A percentile compares a stretch with the other conserved stretches of the same genome.
Evolutionary conservation across 2,113 vertebrate species (phyloP).

Genomic region (Porphyrio hochstetteri): DNA sequence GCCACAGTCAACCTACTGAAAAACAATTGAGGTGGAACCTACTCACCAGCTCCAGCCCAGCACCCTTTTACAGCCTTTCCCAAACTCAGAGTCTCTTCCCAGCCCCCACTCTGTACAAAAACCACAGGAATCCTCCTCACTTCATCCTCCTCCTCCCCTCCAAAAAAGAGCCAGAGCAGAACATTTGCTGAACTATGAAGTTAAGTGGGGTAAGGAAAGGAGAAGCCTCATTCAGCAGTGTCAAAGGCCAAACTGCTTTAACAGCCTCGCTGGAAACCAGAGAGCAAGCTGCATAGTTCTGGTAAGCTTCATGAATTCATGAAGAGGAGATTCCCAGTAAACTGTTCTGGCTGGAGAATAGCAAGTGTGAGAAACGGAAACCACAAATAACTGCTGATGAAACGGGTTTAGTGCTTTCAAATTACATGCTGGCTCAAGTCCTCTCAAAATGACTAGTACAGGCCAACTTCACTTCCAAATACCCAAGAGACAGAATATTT

Average conservation of each 20-base stretch:
- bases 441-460: neutral
- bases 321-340: neutral
- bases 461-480: neutral
- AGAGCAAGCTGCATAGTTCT: neutral
- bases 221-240: neutral
- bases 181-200: slow-evolving; percentile 23
- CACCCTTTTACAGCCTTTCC: slow-evolving; percentile 48
- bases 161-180: slow-evolving; percentile 1
- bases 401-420: slow-evolving; percentile 20
- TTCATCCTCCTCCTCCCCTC: slow-evolving; percentile 2
- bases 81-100: neutral
- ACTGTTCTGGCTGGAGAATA: neutral
- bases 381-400: slow-evolving; percentile 36
- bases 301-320: neutral
- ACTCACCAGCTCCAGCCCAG: slow-evolving; percentile 75
- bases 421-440: neutral
- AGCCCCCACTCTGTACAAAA: neutral
- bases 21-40: slow-evolving; percentile 82
- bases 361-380: slow-evolving; percentile 9
- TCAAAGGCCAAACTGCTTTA: slow-evolving; percentile 27
- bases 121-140: neutral
- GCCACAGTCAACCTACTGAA: slow-evolving; percentile 71
- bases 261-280: neutral
- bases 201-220: neutral
- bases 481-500: neutral